Conservation (phyloP, 2,113 vertebrate species). For the Phylloscopus trochiloides region DNA sequence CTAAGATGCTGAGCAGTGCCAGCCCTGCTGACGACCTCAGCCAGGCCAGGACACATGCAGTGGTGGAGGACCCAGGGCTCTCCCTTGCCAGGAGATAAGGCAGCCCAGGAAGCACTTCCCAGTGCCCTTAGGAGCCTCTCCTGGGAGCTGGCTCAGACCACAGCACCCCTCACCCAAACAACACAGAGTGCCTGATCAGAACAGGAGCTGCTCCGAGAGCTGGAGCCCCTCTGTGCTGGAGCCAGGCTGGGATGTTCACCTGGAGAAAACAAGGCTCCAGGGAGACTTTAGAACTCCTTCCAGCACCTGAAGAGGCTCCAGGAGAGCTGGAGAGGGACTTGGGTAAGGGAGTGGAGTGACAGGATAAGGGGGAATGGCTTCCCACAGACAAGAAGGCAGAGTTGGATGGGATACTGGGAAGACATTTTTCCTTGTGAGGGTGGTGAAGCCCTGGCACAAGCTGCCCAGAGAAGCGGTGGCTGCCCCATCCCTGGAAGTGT, state of each 20-base stretch:
- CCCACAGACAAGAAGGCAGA: not conserved
- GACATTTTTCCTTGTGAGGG: not conserved
- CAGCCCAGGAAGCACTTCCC: not conserved
- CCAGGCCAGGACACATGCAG: not conserved
- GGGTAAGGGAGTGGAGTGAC: not conserved
- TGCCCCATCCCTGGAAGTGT: not conserved
- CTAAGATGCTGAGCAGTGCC: not conserved
- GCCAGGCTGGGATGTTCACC: not conserved
- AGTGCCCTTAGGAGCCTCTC: not conserved
- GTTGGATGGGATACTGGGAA: not conserved
- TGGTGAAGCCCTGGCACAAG: not conserved
- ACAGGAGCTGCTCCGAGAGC: fast-evolving
- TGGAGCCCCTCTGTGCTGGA: not conserved
- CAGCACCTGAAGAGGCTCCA: not conserved
- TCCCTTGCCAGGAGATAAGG: not conserved
- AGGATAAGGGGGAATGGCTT: not conserved
- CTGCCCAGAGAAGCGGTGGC: not conserved
- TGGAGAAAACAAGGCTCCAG: not conserved
- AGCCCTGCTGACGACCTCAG: not conserved
- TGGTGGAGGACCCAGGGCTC: fast-evolving
- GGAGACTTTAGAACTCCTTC: not conserved
- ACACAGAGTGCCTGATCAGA: fast-evolving
- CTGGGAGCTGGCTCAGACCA: not conserved
- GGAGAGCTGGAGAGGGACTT: not conserved
- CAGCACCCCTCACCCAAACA: not conserved